A percentile compares a stretch with the other conserved stretches of the same genome.
phyloP scores from a whole-genome alignment of 2,113 vertebrate genomes.

The Neopipo cinnamomea region DNA sequence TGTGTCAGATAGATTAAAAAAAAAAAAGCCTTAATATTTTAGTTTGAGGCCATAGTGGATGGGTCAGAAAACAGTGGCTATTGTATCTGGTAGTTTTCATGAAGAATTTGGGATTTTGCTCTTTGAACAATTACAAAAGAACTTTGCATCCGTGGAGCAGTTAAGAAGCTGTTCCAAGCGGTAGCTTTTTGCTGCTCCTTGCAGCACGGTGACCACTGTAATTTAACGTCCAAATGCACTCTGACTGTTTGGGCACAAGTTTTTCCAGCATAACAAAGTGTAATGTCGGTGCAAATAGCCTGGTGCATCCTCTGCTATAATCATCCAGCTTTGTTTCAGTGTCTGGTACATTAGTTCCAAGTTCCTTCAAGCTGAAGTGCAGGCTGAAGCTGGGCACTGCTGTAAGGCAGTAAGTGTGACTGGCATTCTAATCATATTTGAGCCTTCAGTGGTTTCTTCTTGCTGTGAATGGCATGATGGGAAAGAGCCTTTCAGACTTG shows the following conservation, averaged over 20 bases:
- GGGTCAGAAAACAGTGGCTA: background rate
- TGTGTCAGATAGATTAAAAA: background rate
- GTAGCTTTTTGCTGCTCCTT: background rate
- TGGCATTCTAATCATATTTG: conserved; percentile 28
- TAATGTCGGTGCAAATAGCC: background rate
- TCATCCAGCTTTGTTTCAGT: background rate
- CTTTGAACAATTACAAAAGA: background rate
- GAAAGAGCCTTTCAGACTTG: background rate
- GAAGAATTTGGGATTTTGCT: background rate
- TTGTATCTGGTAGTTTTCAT: background rate
- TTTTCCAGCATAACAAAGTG: background rate
- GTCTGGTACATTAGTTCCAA: background rate
- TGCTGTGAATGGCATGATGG: background rate
- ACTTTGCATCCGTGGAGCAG: background rate
- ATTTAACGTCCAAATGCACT: background rate
- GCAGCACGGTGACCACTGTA: background rate
- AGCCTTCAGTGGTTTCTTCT: background rate
- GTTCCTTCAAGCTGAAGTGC: background rate
- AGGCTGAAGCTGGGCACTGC: conserved; percentile 1
- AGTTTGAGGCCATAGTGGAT: background rate
- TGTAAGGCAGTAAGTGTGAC: conserved; percentile 16
- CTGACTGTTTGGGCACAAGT: background rate
- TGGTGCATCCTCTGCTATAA: background rate
- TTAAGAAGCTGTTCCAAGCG: background rate
- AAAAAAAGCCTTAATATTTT: background rate